Conservation (phyloP, 2,113 vertebrate genomes). For the Dromaius novaehollandiae region DNA sequence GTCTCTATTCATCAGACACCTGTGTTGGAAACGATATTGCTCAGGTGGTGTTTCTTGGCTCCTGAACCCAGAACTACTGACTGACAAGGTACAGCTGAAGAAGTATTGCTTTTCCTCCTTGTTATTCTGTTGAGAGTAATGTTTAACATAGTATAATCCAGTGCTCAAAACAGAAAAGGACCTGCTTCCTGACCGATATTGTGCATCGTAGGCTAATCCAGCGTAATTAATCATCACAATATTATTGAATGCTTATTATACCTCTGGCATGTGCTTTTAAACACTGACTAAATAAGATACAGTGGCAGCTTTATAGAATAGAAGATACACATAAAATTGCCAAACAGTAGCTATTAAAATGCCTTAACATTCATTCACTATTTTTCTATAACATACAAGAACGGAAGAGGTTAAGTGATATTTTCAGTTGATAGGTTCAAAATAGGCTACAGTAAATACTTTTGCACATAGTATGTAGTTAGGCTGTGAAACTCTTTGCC, state of each 20-base stretch:
- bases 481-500: background rate
- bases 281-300: background rate
- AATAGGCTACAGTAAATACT: background rate
- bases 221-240: background rate
- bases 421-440: background rate
- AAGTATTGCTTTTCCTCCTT: background rate
- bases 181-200: background rate
- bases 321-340: background rate
- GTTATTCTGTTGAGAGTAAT: background rate
- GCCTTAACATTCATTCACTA: background rate
- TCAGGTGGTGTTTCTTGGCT: background rate
- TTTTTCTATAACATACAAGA: background rate
- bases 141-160: background rate
- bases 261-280: background rate
- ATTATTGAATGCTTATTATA: background rate
- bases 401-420: background rate
- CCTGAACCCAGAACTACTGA: background rate
- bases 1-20: background rate
- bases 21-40: background rate
- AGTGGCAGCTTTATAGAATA: background rate
- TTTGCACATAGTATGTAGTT: background rate
- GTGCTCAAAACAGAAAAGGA: background rate
- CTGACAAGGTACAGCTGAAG: background rate
- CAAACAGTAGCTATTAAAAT: background rate
- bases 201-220: background rate